Conservation (phyloP, 2,113 vertebrate species). For the Macheiramphus alcinus region DNA sequence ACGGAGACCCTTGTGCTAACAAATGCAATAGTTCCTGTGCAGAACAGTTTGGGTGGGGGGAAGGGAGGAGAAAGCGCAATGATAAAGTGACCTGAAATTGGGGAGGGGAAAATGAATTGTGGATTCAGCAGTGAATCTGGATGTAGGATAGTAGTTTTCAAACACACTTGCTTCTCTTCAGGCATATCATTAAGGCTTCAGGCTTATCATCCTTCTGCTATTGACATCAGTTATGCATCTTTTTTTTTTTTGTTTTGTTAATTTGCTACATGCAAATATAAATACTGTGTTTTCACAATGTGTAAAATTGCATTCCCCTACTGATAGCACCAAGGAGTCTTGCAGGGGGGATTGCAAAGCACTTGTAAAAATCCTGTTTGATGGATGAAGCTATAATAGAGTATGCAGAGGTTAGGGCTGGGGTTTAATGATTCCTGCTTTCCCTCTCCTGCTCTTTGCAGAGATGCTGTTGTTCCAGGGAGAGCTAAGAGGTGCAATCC, state of each 20-base stretch:
- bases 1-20: not conserved
- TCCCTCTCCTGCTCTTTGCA: not conserved
- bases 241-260: not conserved
- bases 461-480: not conserved
- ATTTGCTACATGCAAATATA: not conserved
- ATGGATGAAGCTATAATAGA: not conserved
- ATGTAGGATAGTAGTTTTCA: not conserved
- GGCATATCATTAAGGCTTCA: not conserved
- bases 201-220: not conserved
- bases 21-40: not conserved
- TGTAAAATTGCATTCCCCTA: not conserved
- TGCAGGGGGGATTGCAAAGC: not conserved
- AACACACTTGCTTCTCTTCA: not conserved
- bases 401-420: not conserved
- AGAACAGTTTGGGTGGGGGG: not conserved
- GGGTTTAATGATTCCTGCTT: not conserved
- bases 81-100: not conserved
- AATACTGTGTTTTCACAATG: not conserved
- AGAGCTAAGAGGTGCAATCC: not conserved
- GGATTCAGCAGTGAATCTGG: not conserved
- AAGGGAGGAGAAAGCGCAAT: not conserved
- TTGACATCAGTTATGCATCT: not conserved
- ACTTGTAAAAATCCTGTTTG: not conserved
- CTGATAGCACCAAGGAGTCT: not conserved
- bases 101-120: not conserved